Conservation (phyloP, 2,888 invertebrate species). For the Melanchra persicariae region DNA sequence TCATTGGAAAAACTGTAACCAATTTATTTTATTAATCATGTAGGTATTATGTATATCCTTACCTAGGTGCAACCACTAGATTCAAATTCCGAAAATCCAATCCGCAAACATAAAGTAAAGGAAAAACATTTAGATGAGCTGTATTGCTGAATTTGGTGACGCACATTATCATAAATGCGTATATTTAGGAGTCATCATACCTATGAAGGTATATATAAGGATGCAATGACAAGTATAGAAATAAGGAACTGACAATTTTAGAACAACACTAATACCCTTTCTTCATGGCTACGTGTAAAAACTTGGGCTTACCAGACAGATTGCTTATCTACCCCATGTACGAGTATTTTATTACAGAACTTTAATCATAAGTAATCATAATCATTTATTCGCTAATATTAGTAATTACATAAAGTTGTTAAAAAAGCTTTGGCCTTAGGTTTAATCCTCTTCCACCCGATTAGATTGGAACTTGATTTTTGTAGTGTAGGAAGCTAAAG, state of each 20-base stretch:
- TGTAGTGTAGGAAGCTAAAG: background rate
- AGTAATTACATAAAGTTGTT: too few relatives aligned
- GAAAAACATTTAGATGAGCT: background rate
- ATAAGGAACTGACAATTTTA: background rate
- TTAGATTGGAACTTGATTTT: background rate
- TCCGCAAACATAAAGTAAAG: background rate
- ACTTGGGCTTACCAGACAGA: background rate
- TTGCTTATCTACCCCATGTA: constrained; percentile 10
- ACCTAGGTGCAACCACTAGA: background rate
- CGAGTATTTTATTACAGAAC: constrained; percentile 8
- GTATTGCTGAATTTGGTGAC: background rate
- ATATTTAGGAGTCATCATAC: background rate
- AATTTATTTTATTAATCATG: background rate
- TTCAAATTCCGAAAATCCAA: background rate
- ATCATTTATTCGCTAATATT: too few relatives aligned
- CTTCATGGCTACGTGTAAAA: background rate
- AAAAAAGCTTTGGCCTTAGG: constrained; percentile 3
- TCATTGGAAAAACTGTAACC: background rate
- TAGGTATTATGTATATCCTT: background rate
- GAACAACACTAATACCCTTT: too few relatives aligned
- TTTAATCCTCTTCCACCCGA: constrained; percentile 1
- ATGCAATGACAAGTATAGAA: background rate
- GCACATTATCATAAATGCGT: background rate
- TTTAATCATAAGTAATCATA: too few relatives aligned
- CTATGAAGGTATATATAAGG: background rate